These are phyloP conservation scores for Paedocypris micromegethes DNA, from an alignment of 2,797 vertebrate species.

Conservation along the genomic window DNA sequence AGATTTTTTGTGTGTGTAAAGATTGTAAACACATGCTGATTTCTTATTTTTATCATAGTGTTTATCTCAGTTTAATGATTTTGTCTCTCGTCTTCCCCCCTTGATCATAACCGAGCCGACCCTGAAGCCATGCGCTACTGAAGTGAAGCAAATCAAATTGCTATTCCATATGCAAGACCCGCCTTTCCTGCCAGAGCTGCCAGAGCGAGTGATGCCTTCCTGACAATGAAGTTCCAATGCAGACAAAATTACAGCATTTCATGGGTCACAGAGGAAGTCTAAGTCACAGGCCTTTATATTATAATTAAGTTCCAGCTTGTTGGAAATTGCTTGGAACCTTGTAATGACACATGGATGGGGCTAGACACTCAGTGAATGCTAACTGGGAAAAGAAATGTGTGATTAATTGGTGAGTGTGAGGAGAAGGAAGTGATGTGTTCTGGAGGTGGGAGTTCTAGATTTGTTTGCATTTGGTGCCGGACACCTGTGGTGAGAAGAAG, in stretches of 20 bases:
- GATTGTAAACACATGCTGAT: background rate
- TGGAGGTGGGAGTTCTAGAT: constrained; percentile 9
- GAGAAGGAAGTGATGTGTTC: constrained; percentile 12
- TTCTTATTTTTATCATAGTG: constrained; percentile 7
- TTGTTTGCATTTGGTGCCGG: constrained; percentile 9
- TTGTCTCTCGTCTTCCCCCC: background rate
- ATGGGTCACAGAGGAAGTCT: constrained; percentile 29
- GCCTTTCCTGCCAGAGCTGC: constrained; percentile 21
- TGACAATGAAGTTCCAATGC: constrained; percentile 29
- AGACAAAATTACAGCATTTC: constrained; percentile 28
- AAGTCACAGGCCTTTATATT: constrained; percentile 32
- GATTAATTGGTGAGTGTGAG: constrained; percentile 36
- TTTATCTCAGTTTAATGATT: constrained; percentile 9
- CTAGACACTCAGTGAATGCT: constrained; percentile 23
- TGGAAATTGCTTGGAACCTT: constrained; percentile 33
- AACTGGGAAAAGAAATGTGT: constrained; percentile 31
- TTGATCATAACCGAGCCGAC: constrained; percentile 16
- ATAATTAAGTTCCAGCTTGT: constrained; percentile 38
- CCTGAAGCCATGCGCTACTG: constrained; percentile 16
- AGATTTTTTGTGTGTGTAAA: background rate
- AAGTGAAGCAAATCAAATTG: constrained; percentile 42
- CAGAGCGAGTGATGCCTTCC: constrained; percentile 28
- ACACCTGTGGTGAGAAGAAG: constrained; percentile 24
- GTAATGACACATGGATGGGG: constrained; percentile 43
- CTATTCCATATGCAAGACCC: constrained; percentile 36